Evolutionary conservation across 2,888 invertebrate species (phyloP).

Genomic region (Coleophora deauratella): DNA sequence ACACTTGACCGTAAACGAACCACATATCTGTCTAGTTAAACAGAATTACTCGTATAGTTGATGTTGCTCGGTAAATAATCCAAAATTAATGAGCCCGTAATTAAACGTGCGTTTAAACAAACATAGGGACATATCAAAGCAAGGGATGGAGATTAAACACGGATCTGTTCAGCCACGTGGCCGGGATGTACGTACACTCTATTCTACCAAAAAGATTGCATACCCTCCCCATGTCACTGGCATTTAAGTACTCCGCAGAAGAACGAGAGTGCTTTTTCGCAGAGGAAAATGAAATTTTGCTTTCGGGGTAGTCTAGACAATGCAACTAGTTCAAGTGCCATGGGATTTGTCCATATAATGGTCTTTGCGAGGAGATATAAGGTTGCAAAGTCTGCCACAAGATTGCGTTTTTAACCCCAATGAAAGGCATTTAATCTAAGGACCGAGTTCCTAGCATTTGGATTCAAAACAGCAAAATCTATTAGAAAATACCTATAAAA

Average conservation of each 20-base stretch:
- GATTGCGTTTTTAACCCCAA: constrained; percentile 38
- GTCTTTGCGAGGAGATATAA: constrained; percentile 55
- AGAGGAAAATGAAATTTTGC: background rate
- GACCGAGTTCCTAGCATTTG: no score
- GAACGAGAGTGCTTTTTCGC: background rate
- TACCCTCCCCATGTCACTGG: background rate
- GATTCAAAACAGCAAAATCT: no score
- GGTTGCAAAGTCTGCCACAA: constrained; percentile 29
- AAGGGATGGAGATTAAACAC: constrained; percentile 57
- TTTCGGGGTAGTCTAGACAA: constrained; percentile 42
- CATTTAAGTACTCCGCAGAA: background rate
- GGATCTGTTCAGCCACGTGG: constrained; percentile 67
- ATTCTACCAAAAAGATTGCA: background rate
- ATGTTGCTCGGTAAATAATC: constrained; percentile 49
- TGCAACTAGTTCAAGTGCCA: constrained; percentile 64
- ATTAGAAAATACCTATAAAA: no score
- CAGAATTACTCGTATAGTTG: background rate
- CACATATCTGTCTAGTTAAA: background rate
- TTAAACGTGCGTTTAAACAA: constrained; percentile 65
- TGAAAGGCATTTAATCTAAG: no score
- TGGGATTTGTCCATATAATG: constrained; percentile 61
- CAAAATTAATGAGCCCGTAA: constrained; percentile 68
- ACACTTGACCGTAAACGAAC: constrained; percentile 7
- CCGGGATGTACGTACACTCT: constrained; percentile 40
- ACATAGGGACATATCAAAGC: constrained; percentile 65